Evolutionary conservation across 2,797 vertebrate species (phyloP).

Genomic region (Cossypha caffra): DNA sequence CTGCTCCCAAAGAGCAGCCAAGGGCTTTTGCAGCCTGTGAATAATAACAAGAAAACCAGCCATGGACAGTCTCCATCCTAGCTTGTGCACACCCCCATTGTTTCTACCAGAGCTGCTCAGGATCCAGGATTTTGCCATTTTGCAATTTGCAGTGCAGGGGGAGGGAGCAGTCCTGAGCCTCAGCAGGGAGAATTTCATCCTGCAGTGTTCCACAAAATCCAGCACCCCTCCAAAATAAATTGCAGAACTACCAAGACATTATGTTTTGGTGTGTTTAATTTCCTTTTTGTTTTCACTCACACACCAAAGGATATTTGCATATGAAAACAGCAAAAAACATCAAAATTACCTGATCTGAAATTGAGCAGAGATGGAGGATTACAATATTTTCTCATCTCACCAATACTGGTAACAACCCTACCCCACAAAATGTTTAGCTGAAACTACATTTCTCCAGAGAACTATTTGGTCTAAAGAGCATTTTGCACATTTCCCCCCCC

Average conservation of each 20-base stretch:
- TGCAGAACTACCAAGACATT: neutral
- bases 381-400: neutral
- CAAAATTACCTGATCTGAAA: neutral
- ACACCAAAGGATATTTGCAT: neutral
- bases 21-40: neutral
- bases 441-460: neutral
- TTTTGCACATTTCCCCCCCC: rapidly evolving
- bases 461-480: neutral
- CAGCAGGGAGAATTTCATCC: neutral
- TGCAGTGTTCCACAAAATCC: neutral
- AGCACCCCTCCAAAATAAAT: neutral
- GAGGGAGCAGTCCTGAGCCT: neutral
- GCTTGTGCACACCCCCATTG: neutral
- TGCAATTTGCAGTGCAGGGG: neutral
- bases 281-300: neutral
- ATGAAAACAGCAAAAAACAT: neutral
- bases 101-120: neutral
- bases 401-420: neutral
- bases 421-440: neutral
- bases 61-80: neutral
- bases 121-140: neutral
- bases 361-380: neutral
- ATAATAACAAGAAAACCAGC: neutral
- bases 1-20: neutral
- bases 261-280: neutral